phyloP scores from a whole-genome alignment of 2,113 vertebrate species.

The Tamias sibiricus region DNA sequence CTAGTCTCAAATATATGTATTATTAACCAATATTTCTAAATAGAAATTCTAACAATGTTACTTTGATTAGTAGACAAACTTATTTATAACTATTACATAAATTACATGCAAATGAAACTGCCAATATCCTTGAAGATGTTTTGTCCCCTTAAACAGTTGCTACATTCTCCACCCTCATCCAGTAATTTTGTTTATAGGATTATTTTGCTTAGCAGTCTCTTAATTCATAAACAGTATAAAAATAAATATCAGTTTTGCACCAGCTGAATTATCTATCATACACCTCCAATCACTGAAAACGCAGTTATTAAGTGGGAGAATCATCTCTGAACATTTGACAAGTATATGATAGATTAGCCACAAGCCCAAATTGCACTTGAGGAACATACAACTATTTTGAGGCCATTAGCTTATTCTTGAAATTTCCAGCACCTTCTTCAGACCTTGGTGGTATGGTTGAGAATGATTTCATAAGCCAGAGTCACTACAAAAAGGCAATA shows the following conservation, averaged over 20 bases:
- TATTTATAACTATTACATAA: slow-evolving; percentile 68
- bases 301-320: slow-evolving; percentile 19
- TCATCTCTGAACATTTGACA: neutral
- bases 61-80: slow-evolving; percentile 70
- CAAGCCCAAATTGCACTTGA: neutral
- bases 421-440: slow-evolving; percentile 6
- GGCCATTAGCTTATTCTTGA: slow-evolving; percentile 13
- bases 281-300: slow-evolving; percentile 19
- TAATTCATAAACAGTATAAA: slow-evolving; percentile 70
- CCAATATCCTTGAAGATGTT: slow-evolving; percentile 23
- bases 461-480: neutral
- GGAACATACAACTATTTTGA: slow-evolving; percentile 34
- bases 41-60: slow-evolving; percentile 59
- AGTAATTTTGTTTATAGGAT: slow-evolving; percentile 67
- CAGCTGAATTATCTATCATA: slow-evolving; percentile 40
- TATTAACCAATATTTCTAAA: slow-evolving; percentile 62
- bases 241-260: slow-evolving; percentile 57
- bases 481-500: neutral
- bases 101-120: slow-evolving; percentile 66
- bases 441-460: neutral
- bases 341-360: neutral
- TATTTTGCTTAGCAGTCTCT: slow-evolving; percentile 58
- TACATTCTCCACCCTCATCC: neutral
- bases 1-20: slow-evolving; percentile 56
- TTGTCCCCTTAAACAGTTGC: slow-evolving; percentile 26